Evolutionary conservation across 2,113 vertebrate genomes (phyloP), one percentile per base, ranked within the genome.

Genomic region (Atlantisia rogersi): DNA sequence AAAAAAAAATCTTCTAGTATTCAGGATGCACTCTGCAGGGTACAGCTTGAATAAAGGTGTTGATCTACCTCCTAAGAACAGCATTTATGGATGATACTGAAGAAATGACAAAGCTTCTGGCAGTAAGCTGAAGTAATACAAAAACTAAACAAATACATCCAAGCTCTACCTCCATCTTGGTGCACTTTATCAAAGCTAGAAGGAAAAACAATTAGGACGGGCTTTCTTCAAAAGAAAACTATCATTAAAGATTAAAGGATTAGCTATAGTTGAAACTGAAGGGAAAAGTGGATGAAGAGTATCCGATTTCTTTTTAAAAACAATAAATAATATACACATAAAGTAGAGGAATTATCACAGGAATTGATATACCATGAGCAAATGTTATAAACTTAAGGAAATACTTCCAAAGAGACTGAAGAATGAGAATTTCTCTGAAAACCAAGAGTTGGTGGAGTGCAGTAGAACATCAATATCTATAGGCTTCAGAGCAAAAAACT

Each of bases 171-270:
- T 39, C 11, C 40, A 81, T 32, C 32, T 69, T 59, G 31, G 65
- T 75, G n/a, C 10, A 65, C 73, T 84, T 95, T 79, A 92, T 91
- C 90, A 91, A 92, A 76, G 70, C 44, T 50, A 84, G 25, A 22
- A 76, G 37, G 17, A 74, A 88, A 93, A 94, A 93, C 87, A 93
- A 95, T 73, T 68, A 93, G 74, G n/a, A 84, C 24, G 65, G 37
- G 80, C n/a, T 76, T 92, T 86, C 82, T 92, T 90, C 73, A 90
- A 78, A 92, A 88, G 52, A 88, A 90, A 94, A 40, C 52, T 86
- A 64, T 40, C 73, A 64, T 86, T 83, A 86, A 86, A 92, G 40
- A 94, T 76, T 21, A 96, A 96, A 88, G 80, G 13, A 32, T 92
- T 87, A 42, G 48, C 42, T 93, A 25, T 12, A 74, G 59, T 68